phyloP scores from a whole-genome alignment of 2,797 vertebrate genomes.

The Megalops cyprinoides region DNA sequence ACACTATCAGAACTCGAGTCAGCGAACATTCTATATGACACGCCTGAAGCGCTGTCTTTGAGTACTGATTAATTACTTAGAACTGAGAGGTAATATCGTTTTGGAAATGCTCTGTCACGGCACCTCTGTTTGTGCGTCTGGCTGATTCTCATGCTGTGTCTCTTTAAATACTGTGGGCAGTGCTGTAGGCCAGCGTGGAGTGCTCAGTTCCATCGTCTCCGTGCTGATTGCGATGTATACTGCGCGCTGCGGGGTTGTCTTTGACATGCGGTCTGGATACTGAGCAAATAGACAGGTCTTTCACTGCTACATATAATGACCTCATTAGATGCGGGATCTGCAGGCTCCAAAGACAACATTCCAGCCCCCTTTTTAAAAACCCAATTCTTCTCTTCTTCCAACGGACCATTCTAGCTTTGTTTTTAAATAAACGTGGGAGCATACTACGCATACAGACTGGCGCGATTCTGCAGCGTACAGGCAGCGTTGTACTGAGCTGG shows the following conservation, averaged over 20 bases:
- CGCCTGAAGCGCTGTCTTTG: not conserved
- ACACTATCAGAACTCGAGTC: not conserved
- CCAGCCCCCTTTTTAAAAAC: not conserved
- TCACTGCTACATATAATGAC: slow-evolving; percentile 21
- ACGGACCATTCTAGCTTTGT: not conserved
- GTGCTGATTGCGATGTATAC: slow-evolving; percentile 16
- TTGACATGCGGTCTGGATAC: slow-evolving; percentile 46
- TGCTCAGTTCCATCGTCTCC: slow-evolving; percentile 5
- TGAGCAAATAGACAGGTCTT: slow-evolving; percentile 49
- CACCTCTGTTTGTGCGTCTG: slow-evolving; percentile 3
- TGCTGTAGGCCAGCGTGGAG: slow-evolving; percentile 63
- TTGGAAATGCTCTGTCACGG: slow-evolving; percentile 34
- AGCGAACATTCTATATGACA: not conserved
- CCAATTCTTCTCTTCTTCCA: not conserved
- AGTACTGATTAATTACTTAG: not conserved
- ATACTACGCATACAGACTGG: slow-evolving; percentile 2
- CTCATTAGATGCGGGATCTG: slow-evolving; percentile 2
- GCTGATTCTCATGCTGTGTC: slow-evolving; percentile 55
- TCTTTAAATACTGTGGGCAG: slow-evolving; percentile 72
- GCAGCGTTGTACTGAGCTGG: not conserved
- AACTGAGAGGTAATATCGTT: not conserved
- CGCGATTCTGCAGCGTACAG: slow-evolving; percentile 13
- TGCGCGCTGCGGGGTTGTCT: slow-evolving; percentile 57
- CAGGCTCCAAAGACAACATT: not conserved
- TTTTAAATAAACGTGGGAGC: slow-evolving; percentile 13